Evolutionary conservation across 2,797 vertebrate species (phyloP), one percentile per base, ranked within the genome.

Genomic region (Rhyacichthys aspro): DNA sequence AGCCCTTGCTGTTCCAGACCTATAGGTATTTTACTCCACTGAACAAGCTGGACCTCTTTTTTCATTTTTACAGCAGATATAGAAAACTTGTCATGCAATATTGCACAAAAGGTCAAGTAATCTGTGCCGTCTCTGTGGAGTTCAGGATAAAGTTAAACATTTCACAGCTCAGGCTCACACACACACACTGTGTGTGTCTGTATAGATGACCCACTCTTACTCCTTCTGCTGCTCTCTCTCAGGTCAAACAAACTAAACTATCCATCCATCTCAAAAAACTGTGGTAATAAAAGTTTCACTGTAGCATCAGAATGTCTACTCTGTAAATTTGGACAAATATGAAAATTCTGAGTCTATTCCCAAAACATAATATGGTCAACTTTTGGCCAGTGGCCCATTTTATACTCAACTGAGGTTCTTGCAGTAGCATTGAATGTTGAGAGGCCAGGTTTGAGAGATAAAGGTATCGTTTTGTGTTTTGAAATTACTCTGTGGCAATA

Each of bases 41-140:
- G 5, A 7, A 41, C 39, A 41, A 12, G 39, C 39, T 7, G 23
- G 23, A 28, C 23, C 23, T 28, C 23, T 2, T 28, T 28, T 12
- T 41, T 7, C 11, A 11, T 14, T 41, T 41, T 41, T 14, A 12
- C 39, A n/a, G 7, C 0, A 2, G 14, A n/a, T 41, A 41, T 12
- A 41, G 14, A 11, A 4, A 3, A 3, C 23, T 28, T 6, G 1
- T 28, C 42, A 43, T 15, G n/a, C 42, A 43, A 15, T 9, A 14
- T 34, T 50, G 32, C 15, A 52, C 49, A 52, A 38, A 18, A 52
- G 49, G 49, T 52, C 49, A 52, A 52, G 15, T 52, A 34, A 37
- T 11, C 11, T 8, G 34, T 34, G 34, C 34, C 16, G 49, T 52
- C 15, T 52, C 11, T 6, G 49, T 16, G 1, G 47, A n/a, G 47